Evolutionary conservation across 2,113 vertebrate species (phyloP), one percentile per base, ranked within the genome.

Genomic region (Empidonax alnorum): DNA sequence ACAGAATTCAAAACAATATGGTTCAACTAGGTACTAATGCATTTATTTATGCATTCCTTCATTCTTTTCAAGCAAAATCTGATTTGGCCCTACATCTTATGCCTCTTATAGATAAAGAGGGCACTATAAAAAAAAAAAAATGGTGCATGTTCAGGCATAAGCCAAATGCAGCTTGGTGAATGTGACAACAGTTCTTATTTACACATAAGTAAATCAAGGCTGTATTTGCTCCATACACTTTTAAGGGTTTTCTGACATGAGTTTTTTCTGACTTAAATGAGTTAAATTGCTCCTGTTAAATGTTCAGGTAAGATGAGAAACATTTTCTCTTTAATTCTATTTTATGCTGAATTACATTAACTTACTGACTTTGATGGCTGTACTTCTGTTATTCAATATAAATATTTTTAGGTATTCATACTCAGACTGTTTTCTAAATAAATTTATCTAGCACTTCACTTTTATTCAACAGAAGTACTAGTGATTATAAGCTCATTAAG

Each of bases 11-110:
- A 93, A 92, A 50, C 55, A 83, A 69, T 73, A 77, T 49, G 52
- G 33, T 92, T 81, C 69, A 75, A 6, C 33, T 72, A 94, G 44
- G 53, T 68, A 84, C 21, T 92, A 75, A 79, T 44, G 28, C 28
- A 91, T 89, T 91, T 68, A 94, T 87, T 89, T 72, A 94, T 92
- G 94, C 91, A 92, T 92, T 89, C 95, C 66, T 94, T 84, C 49
- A 12, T 68, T 87, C 67, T 78, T 91, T 82, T 93, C 1, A 18
- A 75, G 69, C n/a, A 92, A 92, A 87, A 94, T 95, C 88, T 93
- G 92, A 95, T 88, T 89, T 92, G 90, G 88, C 90, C 61, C 55
- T 50, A 62, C 61, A 71, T 90, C 72, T 86, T 84, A 69, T 74
- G 42, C 39, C 49, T 80, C 59, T 87, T 59, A 62, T 75, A 87